These are phyloP conservation scores for Scleropages formosus DNA, from an alignment of 2,797 vertebrate species.

Conservation along the genomic window DNA sequence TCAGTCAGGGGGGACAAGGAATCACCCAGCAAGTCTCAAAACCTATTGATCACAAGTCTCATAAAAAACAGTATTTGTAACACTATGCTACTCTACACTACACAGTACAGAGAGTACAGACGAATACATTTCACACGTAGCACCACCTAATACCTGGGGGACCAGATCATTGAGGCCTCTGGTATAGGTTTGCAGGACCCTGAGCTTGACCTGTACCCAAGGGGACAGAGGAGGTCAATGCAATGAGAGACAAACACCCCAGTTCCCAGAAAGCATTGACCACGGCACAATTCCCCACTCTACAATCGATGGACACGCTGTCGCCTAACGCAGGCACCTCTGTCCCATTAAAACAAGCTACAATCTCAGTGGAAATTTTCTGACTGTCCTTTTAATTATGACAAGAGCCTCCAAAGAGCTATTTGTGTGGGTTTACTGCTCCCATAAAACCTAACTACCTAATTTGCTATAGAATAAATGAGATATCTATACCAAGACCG, in stretches of 20 bases:
- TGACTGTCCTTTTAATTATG: conserved; percentile 22
- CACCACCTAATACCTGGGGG: too few species aligned
- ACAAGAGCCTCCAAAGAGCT: neutral
- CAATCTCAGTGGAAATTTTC: neutral
- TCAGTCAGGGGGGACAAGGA: too few species aligned
- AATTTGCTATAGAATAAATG: conserved; percentile 8
- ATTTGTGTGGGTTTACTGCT: neutral
- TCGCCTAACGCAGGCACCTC: conserved; percentile 45
- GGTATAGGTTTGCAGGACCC: neutral
- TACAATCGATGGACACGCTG: conserved; percentile 47
- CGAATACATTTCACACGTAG: too few species aligned
- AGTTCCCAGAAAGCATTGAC: conserved; percentile 57
- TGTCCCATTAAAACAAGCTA: conserved; percentile 46
- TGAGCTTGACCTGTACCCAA: neutral
- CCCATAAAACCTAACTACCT: conserved; percentile 1
- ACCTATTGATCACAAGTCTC: too few species aligned
- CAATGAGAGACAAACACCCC: too few species aligned
- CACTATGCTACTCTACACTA: too few species aligned
- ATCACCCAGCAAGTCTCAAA: too few species aligned
- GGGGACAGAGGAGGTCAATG: too few species aligned
- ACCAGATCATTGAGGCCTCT: neutral
- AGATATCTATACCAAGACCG: neutral
- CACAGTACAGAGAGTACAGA: too few species aligned
- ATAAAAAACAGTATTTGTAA: too few species aligned
- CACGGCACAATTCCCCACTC: conserved; percentile 37